Evolutionary conservation across 30 jellyfish, hydroid and myxozoan species (phyloP), one percentile per base, ranked within the genome.

Genomic region (Phacellophora camtschatica): DNA sequence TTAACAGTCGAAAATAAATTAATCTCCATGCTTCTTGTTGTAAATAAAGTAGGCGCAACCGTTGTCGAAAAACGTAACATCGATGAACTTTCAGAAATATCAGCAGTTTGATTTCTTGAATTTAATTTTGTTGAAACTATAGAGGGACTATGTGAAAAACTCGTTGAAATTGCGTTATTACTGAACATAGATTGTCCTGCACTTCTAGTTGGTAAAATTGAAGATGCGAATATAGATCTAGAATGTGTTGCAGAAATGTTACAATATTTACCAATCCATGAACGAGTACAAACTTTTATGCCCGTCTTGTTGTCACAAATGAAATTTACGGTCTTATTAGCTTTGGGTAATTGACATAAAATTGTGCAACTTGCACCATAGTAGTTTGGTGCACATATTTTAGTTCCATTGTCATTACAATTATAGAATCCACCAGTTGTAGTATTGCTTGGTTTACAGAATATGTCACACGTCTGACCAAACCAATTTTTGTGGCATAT

Each of bases 261-360:
- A 33, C 94, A 82, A 61, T 28, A 68, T 15, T 5, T 29, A 0
- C 94, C 94, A 23, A 74, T 53, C 82, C 85, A 84, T 0, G 63
- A 33, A 0, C 25, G 42, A 9, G 18, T 33, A 55, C 96, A 85
- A 18, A 73, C 62, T 30, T 64, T 74, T 2, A 24, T 81, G 10
- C 96, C 96, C 10, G 82, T 74, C 19, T 31, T 63, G 28, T 50
- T 65, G 76, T 85, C 86, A 54, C 96, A 85, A 29, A 74, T 29
- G 69, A n/a, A 85, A 2, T 30, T 51, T 42, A 4, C 33, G 2
- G 33, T 41, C 10, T 45, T 28, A 0, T 15, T 27, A 19, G 24
- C 42, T 5, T 1, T 3, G 23, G 23, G 54, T n/a, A 29, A 42
- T 4, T 25, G 32, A 39, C 94, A 82, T 36, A n/a, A 56, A 10